A percentile compares a stretch with the other conserved stretches of the same genome.
Conservation (phyloP, 2,888 invertebrate genomes). For the Acronicta aceris region DNA sequence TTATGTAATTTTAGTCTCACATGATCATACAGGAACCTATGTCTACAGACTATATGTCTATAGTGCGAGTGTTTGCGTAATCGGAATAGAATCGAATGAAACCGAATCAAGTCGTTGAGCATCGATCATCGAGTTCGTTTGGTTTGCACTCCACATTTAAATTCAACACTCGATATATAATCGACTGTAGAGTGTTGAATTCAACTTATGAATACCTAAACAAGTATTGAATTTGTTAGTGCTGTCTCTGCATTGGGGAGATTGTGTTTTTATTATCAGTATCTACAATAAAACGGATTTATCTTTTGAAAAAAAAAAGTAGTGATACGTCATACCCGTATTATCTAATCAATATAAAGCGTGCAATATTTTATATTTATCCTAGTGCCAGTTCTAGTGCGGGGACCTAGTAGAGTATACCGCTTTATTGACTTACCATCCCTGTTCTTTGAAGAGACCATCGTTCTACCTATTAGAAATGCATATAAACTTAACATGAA, state of each 20-base stretch:
- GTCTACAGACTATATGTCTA: conserved; percentile 1
- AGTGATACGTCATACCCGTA: no score
- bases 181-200: conserved; percentile 17
- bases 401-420: no score
- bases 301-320: not conserved
- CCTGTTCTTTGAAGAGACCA: no score
- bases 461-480: no score
- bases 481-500: no score
- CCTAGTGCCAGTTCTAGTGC: no score
- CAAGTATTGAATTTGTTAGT: not conserved
- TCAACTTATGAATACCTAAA: conserved; percentile 15
- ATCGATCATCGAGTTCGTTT: conserved; percentile 30
- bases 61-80: conserved; percentile 34
- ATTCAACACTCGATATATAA: conserved; percentile 33
- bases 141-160: conserved; percentile 35
- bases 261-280: not conserved
- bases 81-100: conserved; percentile 26
- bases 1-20: not conserved
- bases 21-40: not conserved
- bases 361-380: no score
- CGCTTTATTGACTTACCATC: no score
- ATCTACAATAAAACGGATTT: not conserved
- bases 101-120: conserved; percentile 31
- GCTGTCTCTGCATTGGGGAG: not conserved
- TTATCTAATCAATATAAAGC: no score